Evolutionary conservation across 2,888 invertebrate genomes (phyloP), one percentile per base, ranked within the genome.

Genomic region (Dynastes maya): DNA sequence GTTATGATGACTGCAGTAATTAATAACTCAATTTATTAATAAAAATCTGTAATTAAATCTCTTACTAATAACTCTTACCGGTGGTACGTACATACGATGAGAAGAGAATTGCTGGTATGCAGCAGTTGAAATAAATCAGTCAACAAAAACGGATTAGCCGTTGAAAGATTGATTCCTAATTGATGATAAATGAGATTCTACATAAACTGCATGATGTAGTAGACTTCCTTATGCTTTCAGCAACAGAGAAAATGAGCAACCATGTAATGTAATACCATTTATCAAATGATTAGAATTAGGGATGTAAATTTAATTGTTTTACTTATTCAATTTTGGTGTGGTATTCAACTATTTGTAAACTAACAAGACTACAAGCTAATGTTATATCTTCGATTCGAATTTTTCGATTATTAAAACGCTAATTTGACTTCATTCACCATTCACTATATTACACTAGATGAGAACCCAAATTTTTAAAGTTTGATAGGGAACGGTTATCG

Each of bases 1-100:
- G 72, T 74, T 61, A 74, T 74, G 72, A 74, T 74, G 45, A n/a
- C 61, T n/a, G 63, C 45, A 74, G 61, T 74, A 74, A 74, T 74
- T 74, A 74, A 74, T 74, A 74, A 74, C 72, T 74, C 61, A 74
- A 74, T 74, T 74, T 74, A 74, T 74, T 74, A 74, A 74, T 74
- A 74, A 74, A 51, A 61, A 74, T 74, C 37, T 37, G 72, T 61
- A 74, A 74, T 74, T 61, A 74, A 74, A 61, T 74, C 72, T 61
- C 40, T 61, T 45, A 74, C 40, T 74, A 74, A 61, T 74, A 61
- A 61, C 45, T 74, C 72, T 74, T 74, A 22, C 40, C 29, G 11
- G 61, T 61, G 45, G 45, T 45, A 45, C 9, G 45, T 45, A 45
- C 9, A 22, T 61, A 45, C 45, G 51, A 45, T 27, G 72, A 45